These are phyloP conservation scores for Agrochola macilenta DNA, from an alignment of 2,888 invertebrate species.

Conservation along the genomic window DNA sequence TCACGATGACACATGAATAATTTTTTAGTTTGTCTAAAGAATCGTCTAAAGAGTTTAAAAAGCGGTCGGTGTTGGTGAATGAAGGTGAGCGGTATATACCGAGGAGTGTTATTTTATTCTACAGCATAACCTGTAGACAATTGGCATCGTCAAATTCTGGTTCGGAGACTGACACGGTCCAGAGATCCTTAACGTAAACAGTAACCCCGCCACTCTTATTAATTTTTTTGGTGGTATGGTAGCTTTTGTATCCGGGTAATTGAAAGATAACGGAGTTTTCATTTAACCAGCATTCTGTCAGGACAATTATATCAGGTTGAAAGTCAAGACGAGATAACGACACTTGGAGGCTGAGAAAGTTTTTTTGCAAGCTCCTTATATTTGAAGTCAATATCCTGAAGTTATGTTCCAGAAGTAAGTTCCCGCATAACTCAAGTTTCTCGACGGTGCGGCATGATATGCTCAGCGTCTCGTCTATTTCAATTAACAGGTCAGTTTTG, in stretches of 20 bases:
- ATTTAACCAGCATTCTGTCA: not conserved
- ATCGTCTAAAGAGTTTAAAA: not conserved
- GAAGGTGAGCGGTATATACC: not conserved
- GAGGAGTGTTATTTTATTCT: not conserved
- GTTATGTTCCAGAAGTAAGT: not conserved
- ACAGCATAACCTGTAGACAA: not conserved
- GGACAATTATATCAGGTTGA: not conserved
- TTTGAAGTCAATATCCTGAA: not conserved
- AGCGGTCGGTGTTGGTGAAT: not conserved
- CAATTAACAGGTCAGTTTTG: not conserved
- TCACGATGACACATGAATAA: not conserved
- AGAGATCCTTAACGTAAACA: not conserved
- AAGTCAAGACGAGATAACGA: not conserved
- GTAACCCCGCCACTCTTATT: not conserved
- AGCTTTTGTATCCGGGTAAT: not conserved
- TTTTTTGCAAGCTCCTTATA: not conserved
- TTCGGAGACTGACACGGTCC: not conserved
- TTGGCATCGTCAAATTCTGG: not conserved
- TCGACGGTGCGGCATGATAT: not conserved
- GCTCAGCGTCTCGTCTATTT: not conserved
- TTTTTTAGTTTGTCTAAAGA: not conserved
- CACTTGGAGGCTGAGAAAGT: not conserved
- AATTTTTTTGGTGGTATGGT: not conserved
- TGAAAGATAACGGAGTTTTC: not conserved
- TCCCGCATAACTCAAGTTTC: not conserved